Evolutionary conservation across 92 coral and sea anemone genomes (phyloP), one percentile per base, ranked within the genome.

Genomic region (Porites cylindrica): DNA sequence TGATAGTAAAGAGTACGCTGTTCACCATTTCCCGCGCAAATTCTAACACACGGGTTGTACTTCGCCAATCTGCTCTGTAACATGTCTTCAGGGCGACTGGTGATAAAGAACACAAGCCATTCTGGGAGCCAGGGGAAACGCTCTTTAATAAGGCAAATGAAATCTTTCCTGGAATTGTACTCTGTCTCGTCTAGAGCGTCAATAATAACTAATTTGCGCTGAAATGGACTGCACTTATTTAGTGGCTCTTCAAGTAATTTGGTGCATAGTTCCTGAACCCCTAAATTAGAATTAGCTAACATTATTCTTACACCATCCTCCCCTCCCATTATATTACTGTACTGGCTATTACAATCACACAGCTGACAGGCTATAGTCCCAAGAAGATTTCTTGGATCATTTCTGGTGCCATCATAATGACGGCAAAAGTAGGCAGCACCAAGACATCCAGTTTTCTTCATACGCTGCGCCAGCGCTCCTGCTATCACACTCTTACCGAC

Each of bases 401-500:
- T 29, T 29, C 32, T 29, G 0, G 32, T 29, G 32, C 32, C 32
- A 29, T 29, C 32, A 29, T 29, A 2, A 29, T 29, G 32, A 29
- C 32, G 32, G 3, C 32, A 29, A 29, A 29, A 29, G 32, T 29
- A 29, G 0, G 32, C 32, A 29, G 32, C 32, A 29, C 32, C 32
- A 29, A 90, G 47, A 18, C 18, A 62, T n/a, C 77, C 52, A 51
- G 26, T n/a, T 5, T 4, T 58, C 71, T 10, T 21, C 85, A 66
- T 64, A 16, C 77, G 67, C 75, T 90, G 51, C 3, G 90, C 86
- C 51, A 90, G 26, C 24, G 68, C 87, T 43, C 80, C 93, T 23
- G 93, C 93, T 54, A 86, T 29, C 2, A 90, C 93, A 80, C 84
- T 85, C 54, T 90, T 90, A 6, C 93, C 93, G 18, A 90, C 81